Percentiles rank a stretch among this genome's conserved stretches.
phyloP scores from a whole-genome alignment of 2,113 vertebrate species.

The Monarcha castaneiventris region DNA sequence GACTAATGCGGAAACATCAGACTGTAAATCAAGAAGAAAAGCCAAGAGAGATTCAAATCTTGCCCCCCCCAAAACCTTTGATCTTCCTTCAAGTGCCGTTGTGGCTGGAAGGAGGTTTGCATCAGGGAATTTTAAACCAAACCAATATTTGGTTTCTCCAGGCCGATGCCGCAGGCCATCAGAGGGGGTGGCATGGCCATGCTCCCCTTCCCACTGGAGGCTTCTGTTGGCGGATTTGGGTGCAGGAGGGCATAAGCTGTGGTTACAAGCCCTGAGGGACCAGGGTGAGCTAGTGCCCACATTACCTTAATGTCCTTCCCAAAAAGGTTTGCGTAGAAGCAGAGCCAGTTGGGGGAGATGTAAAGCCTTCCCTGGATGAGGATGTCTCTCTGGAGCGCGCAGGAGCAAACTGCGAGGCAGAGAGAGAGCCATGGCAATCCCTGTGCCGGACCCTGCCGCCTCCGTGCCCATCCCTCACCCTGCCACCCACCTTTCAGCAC shows the following conservation, averaged over 20 bases:
- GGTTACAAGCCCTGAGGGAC: not conserved
- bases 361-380: constrained; percentile 94
- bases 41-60: not conserved
- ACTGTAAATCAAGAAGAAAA: not conserved
- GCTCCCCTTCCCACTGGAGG: accelerated
- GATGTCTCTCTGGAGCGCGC: constrained; percentile 91
- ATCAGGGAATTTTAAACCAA: not conserved
- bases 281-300: not conserved
- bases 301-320: constrained; percentile 95
- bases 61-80: not conserved
- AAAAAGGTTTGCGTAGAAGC: constrained; percentile 95
- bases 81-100: not conserved
- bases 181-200: accelerated
- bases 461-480: accelerated
- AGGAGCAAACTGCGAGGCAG: constrained; percentile 86
- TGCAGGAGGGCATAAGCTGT: not conserved
- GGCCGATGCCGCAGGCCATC: not conserved
- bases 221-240: not conserved
- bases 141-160: not conserved
- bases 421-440: not conserved
- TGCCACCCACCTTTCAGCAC: constrained; percentile 90
- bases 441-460: accelerated
- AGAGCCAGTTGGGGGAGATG: constrained; percentile 96
- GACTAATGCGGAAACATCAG: not conserved
- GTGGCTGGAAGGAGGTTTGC: not conserved